Conservation (phyloP, 2,113 vertebrate genomes). For the Catagonus wagneri region DNA sequence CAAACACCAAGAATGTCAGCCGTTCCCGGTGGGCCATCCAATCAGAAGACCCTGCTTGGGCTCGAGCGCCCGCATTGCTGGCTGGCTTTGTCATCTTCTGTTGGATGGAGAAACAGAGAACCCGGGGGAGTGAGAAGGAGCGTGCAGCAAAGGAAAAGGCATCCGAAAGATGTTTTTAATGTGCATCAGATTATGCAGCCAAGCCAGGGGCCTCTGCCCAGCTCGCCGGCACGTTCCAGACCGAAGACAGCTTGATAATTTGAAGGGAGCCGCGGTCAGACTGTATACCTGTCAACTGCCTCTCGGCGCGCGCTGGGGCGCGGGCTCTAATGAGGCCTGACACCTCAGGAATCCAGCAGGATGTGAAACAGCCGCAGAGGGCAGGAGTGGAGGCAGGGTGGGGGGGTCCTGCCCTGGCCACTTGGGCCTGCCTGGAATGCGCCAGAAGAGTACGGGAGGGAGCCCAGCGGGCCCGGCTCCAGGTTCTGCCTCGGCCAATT, state of each 20-base stretch:
- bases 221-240: conserved; percentile 80
- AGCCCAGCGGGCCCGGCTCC: background rate
- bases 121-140: background rate
- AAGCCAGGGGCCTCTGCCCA: conserved; percentile 85
- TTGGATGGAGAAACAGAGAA: background rate
- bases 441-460: background rate
- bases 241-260: conserved; percentile 88
- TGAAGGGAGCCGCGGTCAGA: conserved; percentile 83
- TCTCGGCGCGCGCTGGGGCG: conserved; percentile 76
- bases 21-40: background rate
- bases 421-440: conserved; percentile 48
- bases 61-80: background rate
- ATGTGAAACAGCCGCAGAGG: conserved; percentile 17
- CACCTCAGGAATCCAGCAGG: conserved; percentile 80
- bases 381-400: background rate
- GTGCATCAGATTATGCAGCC: conserved; percentile 83
- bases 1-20: background rate
- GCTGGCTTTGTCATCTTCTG: background rate
- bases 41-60: background rate
- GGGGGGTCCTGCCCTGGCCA: background rate
- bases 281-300: conserved; percentile 87
- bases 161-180: conserved; percentile 88
- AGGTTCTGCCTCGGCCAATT: background rate
- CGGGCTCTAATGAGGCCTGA: conserved; percentile 84
- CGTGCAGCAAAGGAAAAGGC: conserved; percentile 56